A percentile compares a stretch with the other conserved stretches of the same genome.
Conservation (phyloP, 2,797 vertebrate genomes). For the Spinus olivaceus region DNA sequence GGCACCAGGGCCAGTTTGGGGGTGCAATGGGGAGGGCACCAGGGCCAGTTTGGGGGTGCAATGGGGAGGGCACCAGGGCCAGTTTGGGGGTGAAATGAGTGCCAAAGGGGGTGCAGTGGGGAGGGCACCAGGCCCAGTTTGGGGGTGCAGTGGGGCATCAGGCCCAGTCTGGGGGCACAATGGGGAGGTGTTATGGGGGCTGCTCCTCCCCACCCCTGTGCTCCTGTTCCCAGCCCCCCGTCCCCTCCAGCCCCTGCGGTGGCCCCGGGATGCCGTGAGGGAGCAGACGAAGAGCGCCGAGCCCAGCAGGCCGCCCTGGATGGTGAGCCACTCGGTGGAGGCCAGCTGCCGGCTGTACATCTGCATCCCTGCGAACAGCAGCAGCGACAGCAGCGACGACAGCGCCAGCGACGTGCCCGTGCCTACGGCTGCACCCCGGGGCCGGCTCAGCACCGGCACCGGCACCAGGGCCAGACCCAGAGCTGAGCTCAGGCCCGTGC, state of each 20-base stretch:
- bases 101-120: too few relatives aligned
- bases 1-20: too few relatives aligned
- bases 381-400: constrained; percentile 89
- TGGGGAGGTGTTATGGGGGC: too few relatives aligned
- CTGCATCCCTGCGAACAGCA: constrained; percentile 98
- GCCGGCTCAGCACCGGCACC: not conserved
- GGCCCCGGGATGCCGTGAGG: constrained; percentile 86
- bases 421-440: constrained; percentile 79
- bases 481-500: not conserved
- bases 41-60: too few relatives aligned
- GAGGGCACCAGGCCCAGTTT: too few relatives aligned
- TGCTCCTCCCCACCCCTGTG: too few relatives aligned
- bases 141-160: too few relatives aligned
- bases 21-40: too few relatives aligned
- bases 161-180: too few relatives aligned
- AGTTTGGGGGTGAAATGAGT: too few relatives aligned
- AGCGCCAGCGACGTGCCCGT: constrained; percentile 91
- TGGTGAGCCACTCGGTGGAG: constrained; percentile 94
- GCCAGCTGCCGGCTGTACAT: constrained; percentile 94
- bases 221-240: not conserved
- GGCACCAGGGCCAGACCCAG: not conserved
- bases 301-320: constrained; percentile 92
- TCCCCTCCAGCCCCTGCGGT: too few relatives aligned
- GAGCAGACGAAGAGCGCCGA: constrained; percentile 92
- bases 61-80: too few relatives aligned